A percentile compares a stretch with the other conserved stretches of the same genome.
phyloP scores from a whole-genome alignment of 2,113 vertebrate species.

The Cryptoleucopteryx plumbea region DNA sequence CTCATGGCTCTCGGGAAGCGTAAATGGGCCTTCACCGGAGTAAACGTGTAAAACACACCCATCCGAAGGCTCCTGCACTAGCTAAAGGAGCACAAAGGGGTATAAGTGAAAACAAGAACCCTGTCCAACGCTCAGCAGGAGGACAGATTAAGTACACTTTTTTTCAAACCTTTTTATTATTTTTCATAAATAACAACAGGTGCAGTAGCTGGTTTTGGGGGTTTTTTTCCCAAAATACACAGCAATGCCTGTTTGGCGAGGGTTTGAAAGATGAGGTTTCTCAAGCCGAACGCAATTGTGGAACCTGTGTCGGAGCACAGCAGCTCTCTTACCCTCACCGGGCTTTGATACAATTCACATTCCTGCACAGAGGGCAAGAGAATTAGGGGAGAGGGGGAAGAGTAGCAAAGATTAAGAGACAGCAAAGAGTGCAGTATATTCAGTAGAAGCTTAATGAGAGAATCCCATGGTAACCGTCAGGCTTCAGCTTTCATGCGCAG shows the following conservation, averaged over 20 bases:
- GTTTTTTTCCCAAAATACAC: not conserved
- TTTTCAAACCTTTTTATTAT: not conserved
- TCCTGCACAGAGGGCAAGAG: not conserved
- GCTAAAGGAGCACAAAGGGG: not conserved
- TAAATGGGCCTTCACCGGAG: not conserved
- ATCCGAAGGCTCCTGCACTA: not conserved
- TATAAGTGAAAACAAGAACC: not conserved
- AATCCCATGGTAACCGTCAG: conserved; percentile 16
- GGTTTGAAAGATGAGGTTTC: not conserved
- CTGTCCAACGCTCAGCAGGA: not conserved
- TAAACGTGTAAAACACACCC: not conserved
- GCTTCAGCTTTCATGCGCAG: not conserved
- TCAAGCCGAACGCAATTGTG: fast-evolving
- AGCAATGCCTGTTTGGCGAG: not conserved
- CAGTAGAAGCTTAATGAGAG: conserved; percentile 2
- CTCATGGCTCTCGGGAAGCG: not conserved
- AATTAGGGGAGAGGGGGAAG: not conserved
- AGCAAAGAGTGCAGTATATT: not conserved
- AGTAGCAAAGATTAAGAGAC: not conserved
- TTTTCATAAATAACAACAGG: not conserved
- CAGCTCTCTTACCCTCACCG: fast-evolving
- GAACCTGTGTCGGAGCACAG: not conserved
- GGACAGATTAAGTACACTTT: not conserved
- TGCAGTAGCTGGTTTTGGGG: not conserved
- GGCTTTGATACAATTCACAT: not conserved